Evolutionary conservation across 2,113 vertebrate species (phyloP).

Genomic region (Reinhardtius hippoglossoides): DNA sequence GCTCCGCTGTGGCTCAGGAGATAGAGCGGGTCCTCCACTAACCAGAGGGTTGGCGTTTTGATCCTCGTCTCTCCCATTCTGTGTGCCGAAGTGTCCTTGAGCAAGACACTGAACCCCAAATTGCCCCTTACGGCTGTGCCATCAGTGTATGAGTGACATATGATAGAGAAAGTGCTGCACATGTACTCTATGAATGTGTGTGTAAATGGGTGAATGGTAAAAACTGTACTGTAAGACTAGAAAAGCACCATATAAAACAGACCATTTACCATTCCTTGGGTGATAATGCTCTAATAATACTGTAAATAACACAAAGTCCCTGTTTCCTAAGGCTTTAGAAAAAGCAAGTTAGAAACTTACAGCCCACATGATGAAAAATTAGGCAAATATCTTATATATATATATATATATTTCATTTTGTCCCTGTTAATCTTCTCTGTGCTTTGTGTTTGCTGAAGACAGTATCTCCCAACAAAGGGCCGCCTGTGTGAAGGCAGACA

Average conservation of each 20-base stretch:
- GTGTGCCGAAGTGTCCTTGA: no score
- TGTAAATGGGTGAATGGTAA: not conserved
- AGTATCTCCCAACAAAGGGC: conserved; percentile 67
- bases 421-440: conserved; percentile 25
- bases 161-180: not conserved
- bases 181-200: no score
- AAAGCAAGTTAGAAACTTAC: not conserved
- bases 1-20: not conserved
- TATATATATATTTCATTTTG: conserved; percentile 11
- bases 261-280: not conserved
- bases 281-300: not conserved
- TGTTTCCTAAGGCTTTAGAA: not conserved
- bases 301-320: not conserved
- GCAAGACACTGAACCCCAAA: no score
- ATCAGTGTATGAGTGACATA: no score
- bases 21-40: not conserved
- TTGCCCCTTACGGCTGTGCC: no score
- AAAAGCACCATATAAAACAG: not conserved
- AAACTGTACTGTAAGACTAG: not conserved
- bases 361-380: conserved; percentile 15
- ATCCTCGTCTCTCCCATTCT: not conserved
- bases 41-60: no score
- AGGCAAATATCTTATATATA: conserved; percentile 18
- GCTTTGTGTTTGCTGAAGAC: conserved; percentile 16
- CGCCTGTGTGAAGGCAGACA: conserved; percentile 61